Evolutionary conservation across 2,113 vertebrate species (phyloP), one percentile per base, ranked within the genome.

Genomic region (Podarcis muralis): DNA sequence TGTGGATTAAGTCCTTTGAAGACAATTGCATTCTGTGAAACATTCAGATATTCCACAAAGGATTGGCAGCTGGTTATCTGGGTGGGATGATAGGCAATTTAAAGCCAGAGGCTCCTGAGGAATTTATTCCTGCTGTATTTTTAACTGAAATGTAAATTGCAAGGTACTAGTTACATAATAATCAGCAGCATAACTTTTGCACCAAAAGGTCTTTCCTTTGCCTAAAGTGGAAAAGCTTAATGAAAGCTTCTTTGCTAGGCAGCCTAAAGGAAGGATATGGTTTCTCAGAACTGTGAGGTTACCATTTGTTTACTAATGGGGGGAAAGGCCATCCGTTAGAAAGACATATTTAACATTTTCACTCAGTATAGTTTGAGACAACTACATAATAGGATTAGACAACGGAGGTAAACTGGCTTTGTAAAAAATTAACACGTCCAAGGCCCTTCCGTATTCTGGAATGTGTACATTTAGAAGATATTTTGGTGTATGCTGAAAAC

Each of bases 31-130:
- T 68, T 87, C 37, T 23, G 69, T 57, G 69, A 65, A 69, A 69
- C 40, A 57, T 80, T 72, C 77, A 72, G 66, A 83, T 83, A 43
- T 16, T 76, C 59, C 40, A 68, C 57, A 53, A 76, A 83, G 23
- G 25, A 68, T 9, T 83, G 72, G 40, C 87, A 68, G 87, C 81
- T 48, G 40, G 27, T 78, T 88, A 83, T 88, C 81, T 68, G 62
- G 18, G 16, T 69, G 40, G 40, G n/a, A 59, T 76, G 72, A 32
- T 35, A 66, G 68, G 40, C n/a, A 68, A 22, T 77, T 68, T 65
- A 69, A 77, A 78, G 23, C n/a, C 74, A 68, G 35, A 53, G n/a
- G 76, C 59, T 35, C 69, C n/a, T 32, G 30, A 65, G 5, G 68
- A 40, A 77, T 66, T 8, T 8, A 2, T 76, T 83, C 15, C 40